These are phyloP conservation scores for Macrophya annulata DNA, from an alignment of 2,888 invertebrate genomes.

Conservation along the genomic window DNA sequence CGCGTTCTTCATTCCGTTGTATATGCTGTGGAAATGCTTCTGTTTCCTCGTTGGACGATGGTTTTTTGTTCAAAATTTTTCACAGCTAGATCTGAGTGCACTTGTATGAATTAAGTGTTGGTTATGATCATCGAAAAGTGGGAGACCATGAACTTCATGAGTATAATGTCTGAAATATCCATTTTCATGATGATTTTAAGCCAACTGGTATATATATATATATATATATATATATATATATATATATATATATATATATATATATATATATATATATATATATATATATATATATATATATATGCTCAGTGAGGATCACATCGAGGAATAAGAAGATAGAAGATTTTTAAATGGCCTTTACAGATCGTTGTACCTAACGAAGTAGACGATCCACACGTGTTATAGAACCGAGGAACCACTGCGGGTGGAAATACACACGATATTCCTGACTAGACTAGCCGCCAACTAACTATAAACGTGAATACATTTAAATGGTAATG, in stretches of 20 bases:
- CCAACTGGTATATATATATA: background rate
- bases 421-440: background rate
- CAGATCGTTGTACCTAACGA: constrained; percentile 2
- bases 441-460: constrained; percentile 1
- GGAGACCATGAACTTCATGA: background rate
- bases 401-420: background rate
- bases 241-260: too few relatives aligned
- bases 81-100: background rate
- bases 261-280: too few relatives aligned
- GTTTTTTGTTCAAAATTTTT: background rate
- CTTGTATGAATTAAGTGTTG: too few relatives aligned
- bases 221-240: too few relatives aligned
- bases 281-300: too few relatives aligned
- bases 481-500: constrained; percentile 49
- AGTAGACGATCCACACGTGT: background rate
- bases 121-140: background rate
- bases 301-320: background rate
- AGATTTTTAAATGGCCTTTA: background rate
- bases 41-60: background rate
- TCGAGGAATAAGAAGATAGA: background rate
- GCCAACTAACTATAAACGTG: constrained; percentile 17
- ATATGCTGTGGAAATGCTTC: constrained; percentile 1
- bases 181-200: background rate
- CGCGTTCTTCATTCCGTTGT: background rate
- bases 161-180: background rate